Evolutionary conservation across 2,113 vertebrate species (phyloP).

Genomic region (Thalassoma bifasciatum): DNA sequence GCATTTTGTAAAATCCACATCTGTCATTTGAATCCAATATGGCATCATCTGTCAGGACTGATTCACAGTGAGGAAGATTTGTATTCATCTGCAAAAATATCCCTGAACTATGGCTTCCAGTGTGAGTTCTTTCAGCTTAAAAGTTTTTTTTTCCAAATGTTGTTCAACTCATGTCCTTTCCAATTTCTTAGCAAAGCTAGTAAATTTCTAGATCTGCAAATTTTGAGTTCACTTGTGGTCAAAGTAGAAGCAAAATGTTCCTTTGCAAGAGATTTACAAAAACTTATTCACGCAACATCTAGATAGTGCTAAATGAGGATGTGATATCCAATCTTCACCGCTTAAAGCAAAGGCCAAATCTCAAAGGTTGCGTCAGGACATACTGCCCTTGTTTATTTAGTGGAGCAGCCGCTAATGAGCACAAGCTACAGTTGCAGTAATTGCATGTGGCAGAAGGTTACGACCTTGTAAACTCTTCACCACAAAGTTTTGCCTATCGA

Average conservation of each 20-base stretch:
- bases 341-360: neutral
- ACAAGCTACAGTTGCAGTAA: slow-evolving; percentile 55
- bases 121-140: neutral
- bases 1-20: neutral
- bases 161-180: neutral
- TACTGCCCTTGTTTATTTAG: slow-evolving; percentile 54
- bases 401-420: slow-evolving; percentile 50
- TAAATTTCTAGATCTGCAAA: neutral
- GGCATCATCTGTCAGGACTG: neutral
- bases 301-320: neutral
- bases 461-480: slow-evolving; percentile 60
- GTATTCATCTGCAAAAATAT: neutral
- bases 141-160: neutral
- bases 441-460: slow-evolving; percentile 67
- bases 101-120: neutral
- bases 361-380: slow-evolving; percentile 21
- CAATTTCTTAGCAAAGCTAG: neutral
- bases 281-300: neutral
- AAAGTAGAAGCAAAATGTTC: neutral
- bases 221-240: neutral
- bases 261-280: neutral
- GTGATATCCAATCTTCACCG: neutral
- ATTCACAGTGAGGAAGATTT: neutral
- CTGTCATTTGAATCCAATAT: neutral
- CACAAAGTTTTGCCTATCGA: slow-evolving; percentile 61